Conservation (phyloP, 2,888 invertebrate genomes). For the Dryomyza anilis region DNA sequence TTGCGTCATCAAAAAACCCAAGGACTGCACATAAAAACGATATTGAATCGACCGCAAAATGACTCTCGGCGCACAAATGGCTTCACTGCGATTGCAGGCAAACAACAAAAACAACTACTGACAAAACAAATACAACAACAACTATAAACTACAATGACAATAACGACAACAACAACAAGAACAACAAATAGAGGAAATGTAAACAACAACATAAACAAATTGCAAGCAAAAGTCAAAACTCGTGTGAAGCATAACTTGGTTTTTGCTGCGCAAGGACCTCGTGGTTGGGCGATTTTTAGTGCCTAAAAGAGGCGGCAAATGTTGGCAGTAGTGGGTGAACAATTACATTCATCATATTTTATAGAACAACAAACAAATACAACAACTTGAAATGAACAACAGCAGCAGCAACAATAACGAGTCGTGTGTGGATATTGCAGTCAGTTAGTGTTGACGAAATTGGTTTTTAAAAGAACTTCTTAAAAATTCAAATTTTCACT, state of each 20-base stretch:
- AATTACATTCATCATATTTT: conserved; percentile 34
- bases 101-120: neutral
- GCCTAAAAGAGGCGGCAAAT: neutral
- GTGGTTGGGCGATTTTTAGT: neutral
- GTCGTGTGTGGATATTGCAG: no score
- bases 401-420: no score
- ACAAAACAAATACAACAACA: neutral
- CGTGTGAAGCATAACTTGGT: neutral
- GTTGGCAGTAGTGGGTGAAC: neutral
- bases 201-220: conserved; percentile 17
- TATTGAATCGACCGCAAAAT: conserved; percentile 25
- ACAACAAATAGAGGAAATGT: neutral
- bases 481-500: no score
- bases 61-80: neutral
- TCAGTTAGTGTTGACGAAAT: no score
- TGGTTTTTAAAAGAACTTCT: no score
- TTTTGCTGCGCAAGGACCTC: neutral
- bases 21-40: conserved; percentile 27
- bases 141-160: neutral
- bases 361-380: conserved; percentile 34
- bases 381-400: conserved; percentile 36
- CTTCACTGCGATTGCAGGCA: neutral
- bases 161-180: neutral
- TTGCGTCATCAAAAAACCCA: no score
- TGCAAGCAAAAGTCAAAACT: conserved; percentile 5